Base-by-base conservation (phyloP, 2,797 vertebrate genomes). In the Pseudomugil tenellus region DNA sequence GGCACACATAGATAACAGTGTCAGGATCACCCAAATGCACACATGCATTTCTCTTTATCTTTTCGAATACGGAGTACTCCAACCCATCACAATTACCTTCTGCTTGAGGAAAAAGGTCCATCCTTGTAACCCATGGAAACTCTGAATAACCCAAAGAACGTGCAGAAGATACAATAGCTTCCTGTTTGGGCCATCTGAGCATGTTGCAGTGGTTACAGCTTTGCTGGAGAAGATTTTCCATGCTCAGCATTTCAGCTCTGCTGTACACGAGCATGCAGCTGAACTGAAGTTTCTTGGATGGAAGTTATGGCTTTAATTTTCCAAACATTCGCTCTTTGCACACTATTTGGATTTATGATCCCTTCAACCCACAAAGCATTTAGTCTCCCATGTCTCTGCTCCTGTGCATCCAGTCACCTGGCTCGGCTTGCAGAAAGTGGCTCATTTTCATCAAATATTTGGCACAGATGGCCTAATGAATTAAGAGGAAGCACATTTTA, bases 241-340 rank as follows among this genome's bases (percentile, higher is more conserved):
- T 70, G 59, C 81, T 82, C 74, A 72, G 75, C 78, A 32, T 51
- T 81, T 85, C 19, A 13, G 37, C 54, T 26, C 12, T 2, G 4
- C 59, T 77, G 73, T 31, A 39, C 61, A 43, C 58, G 69, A 72
- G 58, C 35, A 59, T 46, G 37, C 48, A 63, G 55, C 69, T 60
- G 21, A 80, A 67, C 35, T 3, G 37, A 59, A 58, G 57, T 37
- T 58, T 77, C 70, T 37, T 74, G 43, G 54, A 53, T 74, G 80
- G 79, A 85, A 82, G 67, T 73, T 73, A 72, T 67, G 74, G 80
- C 76, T 85, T 74, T 79, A 73, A 78, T 88, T 89, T 87, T 84
- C 74, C 79, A 77, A 87, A 77, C 65, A 69, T 58, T 63, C 55
- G 37, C 9, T 62, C 63, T 72, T 64, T 78, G 63, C 72, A 75